phyloP scores from a whole-genome alignment of 2,888 invertebrate genomes.

The Dusona sp. region DNA sequence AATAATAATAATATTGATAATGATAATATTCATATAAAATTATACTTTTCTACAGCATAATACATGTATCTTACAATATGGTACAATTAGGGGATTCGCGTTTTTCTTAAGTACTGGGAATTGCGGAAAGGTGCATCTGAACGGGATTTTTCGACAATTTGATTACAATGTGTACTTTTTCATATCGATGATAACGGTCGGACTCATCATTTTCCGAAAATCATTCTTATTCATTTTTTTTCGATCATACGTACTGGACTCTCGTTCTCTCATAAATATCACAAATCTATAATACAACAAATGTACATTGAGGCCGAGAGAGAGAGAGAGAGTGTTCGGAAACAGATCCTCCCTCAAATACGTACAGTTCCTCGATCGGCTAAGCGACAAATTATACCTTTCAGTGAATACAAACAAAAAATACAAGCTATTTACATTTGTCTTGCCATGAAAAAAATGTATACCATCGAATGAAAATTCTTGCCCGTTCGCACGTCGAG shows the following conservation, averaged over 20 bases:
- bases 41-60: constrained; percentile 81
- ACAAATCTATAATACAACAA: constrained; percentile 82
- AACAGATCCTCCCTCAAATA: constrained; percentile 21
- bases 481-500: constrained; percentile 3
- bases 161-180: constrained; percentile 9
- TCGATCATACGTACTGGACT: constrained; percentile 35
- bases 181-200: neutral
- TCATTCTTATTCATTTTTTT: neutral
- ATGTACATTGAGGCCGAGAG: constrained; percentile 77
- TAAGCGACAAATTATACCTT: constrained; percentile 38
- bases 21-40: constrained; percentile 79
- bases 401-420: constrained; percentile 78
- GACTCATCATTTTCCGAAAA: neutral
- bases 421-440: constrained; percentile 83
- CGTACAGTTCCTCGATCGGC: constrained; percentile 59
- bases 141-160: constrained; percentile 4
- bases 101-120: constrained; percentile 37
- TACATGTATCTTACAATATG: constrained; percentile 83
- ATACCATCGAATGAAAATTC: constrained; percentile 56
- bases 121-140: constrained; percentile 15
- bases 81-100: constrained; percentile 75
- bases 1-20: constrained; percentile 27
- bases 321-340: constrained; percentile 1
- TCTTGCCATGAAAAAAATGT: constrained; percentile 69
- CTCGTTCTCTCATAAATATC: constrained; percentile 78